Evolutionary conservation across 2,888 invertebrate genomes (phyloP), one percentile per base, ranked within the genome.

Genomic region (Lingula anatina): DNA sequence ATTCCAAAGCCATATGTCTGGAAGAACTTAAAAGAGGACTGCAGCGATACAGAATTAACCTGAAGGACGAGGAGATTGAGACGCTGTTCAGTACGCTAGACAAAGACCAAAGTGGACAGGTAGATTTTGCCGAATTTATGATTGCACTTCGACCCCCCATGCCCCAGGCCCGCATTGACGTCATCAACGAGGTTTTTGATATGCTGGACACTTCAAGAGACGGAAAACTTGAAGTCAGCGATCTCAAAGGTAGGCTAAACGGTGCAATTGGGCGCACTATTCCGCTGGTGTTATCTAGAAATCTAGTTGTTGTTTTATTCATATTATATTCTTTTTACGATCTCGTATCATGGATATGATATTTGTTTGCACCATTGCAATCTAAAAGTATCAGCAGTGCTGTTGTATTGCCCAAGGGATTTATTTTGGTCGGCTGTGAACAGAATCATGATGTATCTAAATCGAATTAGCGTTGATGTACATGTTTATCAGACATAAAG

Each of bases 241-340:
- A 73, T 54, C 55, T 73, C 4, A 62, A 65, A 59, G 61, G 71
- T 71, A 60, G n/a, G n/a, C n/a, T n/a, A n/a, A n/a, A n/a, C n/a
- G n/a, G n/a, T n/a, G n/a, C n/a, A n/a, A n/a, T n/a, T n/a, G n/a
- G n/a, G n/a, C n/a, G n/a, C n/a, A n/a, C n/a, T n/a, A n/a, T n/a
- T n/a, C n/a, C n/a, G n/a, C n/a, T n/a, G n/a, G n/a, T n/a, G n/a
- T n/a, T n/a, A n/a, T n/a, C n/a, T n/a, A n/a, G n/a, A n/a, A n/a
- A n/a, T n/a, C n/a, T n/a, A n/a, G n/a, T n/a, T n/a, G n/a, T n/a
- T n/a, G n/a, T n/a, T n/a, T n/a, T n/a, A n/a, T n/a, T n/a, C n/a
- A n/a, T n/a, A n/a, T n/a, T n/a, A n/a, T n/a, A n/a, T n/a, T n/a
- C n/a, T n/a, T n/a, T n/a, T n/a, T n/a, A n/a, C n/a, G n/a, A n/a